Evolutionary conservation across 2,888 invertebrate genomes (phyloP).

Genomic region (Lepidochrysops patricia): DNA sequence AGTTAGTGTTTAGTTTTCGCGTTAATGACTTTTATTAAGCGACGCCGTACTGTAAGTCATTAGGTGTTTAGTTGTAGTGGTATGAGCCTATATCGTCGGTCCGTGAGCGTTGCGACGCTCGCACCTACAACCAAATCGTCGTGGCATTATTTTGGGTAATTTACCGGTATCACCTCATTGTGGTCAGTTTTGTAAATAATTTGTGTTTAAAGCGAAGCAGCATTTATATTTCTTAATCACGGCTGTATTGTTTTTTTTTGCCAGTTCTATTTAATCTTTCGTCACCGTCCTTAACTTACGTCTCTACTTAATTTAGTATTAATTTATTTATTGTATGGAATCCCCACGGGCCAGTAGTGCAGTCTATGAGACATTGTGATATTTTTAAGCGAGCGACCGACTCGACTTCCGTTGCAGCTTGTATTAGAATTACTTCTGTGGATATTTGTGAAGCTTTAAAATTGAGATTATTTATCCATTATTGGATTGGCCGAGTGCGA

Average conservation of each 20-base stretch:
- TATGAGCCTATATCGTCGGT: conserved; percentile 30
- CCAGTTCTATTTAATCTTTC: conserved; percentile 33
- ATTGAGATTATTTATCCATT: conserved; percentile 70
- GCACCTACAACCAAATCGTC: conserved; percentile 40
- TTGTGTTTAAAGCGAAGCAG: conserved; percentile 43
- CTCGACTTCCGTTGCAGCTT: conserved; percentile 44
- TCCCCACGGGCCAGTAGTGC: conserved; percentile 68
- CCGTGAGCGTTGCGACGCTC: conserved; percentile 45
- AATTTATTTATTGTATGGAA: conserved; percentile 54
- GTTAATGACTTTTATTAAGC: conserved; percentile 6
- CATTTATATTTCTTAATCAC: conserved; percentile 53
- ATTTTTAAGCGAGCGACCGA: conserved; percentile 35
- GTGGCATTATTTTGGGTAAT: conserved; percentile 52
- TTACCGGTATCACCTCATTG: conserved; percentile 55
- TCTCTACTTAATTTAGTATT: conserved; percentile 70
- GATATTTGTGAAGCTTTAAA: conserved; percentile 61
- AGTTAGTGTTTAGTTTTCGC: conserved; percentile 14
- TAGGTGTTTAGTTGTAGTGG: conserved; percentile 24
- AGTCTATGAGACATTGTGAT: conserved; percentile 72
- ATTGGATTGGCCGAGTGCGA: conserved; percentile 44
- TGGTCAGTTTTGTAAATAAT: conserved; percentile 55
- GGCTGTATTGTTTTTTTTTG: conserved; percentile 54
- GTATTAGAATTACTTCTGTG: conserved; percentile 15
- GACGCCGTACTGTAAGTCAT: conserved; percentile 23
- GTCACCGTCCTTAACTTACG: conserved; percentile 66